These are phyloP conservation scores for Leptopilina boulardi DNA, from an alignment of 1,140 invertebrate genomes.

Conservation along the genomic window DNA sequence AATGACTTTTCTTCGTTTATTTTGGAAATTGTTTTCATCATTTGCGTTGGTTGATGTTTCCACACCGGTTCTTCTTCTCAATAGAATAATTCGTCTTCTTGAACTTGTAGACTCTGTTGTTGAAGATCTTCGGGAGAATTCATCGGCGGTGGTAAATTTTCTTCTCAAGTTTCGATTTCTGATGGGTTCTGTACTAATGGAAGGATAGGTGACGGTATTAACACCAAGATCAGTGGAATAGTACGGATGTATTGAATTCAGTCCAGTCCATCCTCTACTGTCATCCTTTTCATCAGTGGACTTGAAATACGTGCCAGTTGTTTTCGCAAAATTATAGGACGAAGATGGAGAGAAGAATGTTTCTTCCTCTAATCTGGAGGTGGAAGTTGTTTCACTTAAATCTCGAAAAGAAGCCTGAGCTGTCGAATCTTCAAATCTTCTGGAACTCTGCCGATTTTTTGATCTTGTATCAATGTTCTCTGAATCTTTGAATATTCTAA, in stretches of 20 bases:
- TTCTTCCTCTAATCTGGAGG: neutral
- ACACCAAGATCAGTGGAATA: slow-evolving; percentile 8
- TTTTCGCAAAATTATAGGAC: neutral
- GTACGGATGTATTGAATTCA: neutral
- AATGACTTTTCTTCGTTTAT: slow-evolving; percentile 61
- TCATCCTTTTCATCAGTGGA: neutral
- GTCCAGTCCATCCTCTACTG: slow-evolving; percentile 5
- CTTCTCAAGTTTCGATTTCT: neutral
- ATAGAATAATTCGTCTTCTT: slow-evolving; percentile 57
- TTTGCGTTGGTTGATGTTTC: slow-evolving; percentile 22
- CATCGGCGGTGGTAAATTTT: neutral
- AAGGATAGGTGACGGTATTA: neutral
- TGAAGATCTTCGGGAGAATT: neutral
- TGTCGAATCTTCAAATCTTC: slow-evolving; percentile 9
- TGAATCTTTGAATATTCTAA: slow-evolving; percentile 53
- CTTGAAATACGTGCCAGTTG: neutral
- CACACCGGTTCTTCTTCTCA: slow-evolving; percentile 52
- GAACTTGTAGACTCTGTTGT: slow-evolving; percentile 11
- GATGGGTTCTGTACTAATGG: neutral
- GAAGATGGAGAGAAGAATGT: neutral
- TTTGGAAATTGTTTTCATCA: slow-evolving; percentile 26
- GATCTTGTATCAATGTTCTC: slow-evolving; percentile 14
- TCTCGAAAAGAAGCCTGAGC: slow-evolving; percentile 11
- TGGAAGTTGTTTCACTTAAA: neutral
- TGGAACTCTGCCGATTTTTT: neutral